A percentile compares a stretch with the other conserved stretches of the same genome.
Evolutionary conservation across 2,797 vertebrate species (phyloP).

Genomic region (Myotis vivesi): DNA sequence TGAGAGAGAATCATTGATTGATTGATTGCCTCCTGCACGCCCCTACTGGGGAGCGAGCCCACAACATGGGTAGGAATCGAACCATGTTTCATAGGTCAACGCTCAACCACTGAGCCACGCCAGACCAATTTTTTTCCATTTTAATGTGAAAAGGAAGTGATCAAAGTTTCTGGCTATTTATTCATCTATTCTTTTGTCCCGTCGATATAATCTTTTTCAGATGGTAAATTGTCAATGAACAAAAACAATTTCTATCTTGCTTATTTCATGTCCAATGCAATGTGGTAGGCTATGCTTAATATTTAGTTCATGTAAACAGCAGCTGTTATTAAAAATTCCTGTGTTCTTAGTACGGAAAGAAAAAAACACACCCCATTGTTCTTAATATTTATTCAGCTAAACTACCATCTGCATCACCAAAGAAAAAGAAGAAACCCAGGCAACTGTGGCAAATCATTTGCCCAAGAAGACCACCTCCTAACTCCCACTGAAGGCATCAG

Average conservation of each 20-base stretch:
- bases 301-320: conserved; percentile 39
- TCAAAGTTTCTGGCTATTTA: neutral
- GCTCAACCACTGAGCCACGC: no score
- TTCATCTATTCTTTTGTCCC: neutral
- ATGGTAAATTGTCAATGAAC: neutral
- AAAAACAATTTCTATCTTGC: conserved; percentile 7
- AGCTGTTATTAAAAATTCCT: conserved; percentile 32
- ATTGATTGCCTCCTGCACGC: no score
- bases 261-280: neutral
- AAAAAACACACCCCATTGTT: neutral
- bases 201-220: neutral
- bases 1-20: no score
- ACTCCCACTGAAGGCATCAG: neutral
- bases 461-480: neutral
- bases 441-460: neutral
- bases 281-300: neutral
- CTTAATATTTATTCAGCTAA: conserved; percentile 43
- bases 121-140: neutral
- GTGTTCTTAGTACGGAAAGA: neutral
- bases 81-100: no score
- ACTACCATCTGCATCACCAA: conserved; percentile 9
- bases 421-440: conserved; percentile 38
- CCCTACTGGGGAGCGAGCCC: no score
- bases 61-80: no score
- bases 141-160: conserved; percentile 35